Base-by-base conservation (phyloP, 2,888 invertebrate genomes). In the Beris chalybata region DNA sequence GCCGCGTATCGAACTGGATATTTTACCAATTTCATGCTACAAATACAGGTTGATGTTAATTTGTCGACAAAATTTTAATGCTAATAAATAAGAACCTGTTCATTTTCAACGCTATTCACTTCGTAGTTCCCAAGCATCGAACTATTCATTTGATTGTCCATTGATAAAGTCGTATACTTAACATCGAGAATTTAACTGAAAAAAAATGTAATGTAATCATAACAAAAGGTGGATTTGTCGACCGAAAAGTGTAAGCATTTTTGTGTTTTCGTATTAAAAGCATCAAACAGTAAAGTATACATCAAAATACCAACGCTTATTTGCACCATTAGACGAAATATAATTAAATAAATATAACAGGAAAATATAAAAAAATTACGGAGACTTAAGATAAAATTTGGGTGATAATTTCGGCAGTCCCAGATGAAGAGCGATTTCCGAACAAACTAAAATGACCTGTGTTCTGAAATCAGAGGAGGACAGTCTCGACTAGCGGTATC, bases 71-170 rank as follows among this genome's bases (percentile, higher is more conserved):
- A 57, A 43, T 45, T 43, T 56, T 56, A 13, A 11, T 31, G 1
- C 13, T 54, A 44, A 38, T 30, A 47, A 67, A 38, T 22, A 22
- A 22, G 22, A 44, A 64, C 64, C 59, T 68, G 65, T 6, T 44
- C 56, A 64, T 57, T 66, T 53, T 64, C 67, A 12, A 53, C 69
- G 32, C 43, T 54, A 4, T 57, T 3, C 3, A 70, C 66, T 38
- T 70, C 69, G 57, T 71, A 73, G 64, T 71, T 72, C 12, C 68
- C 71, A n/a, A 73, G 48, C 57, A 73, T 72, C 6, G 70, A 66
- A 32, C 67, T 64, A 65, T 65, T 71, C 53, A 72, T 70, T 64
- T 73, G 71, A 29, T 72, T 71, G 53, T 73, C 73, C 73, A 73
- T 73, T n/a, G 47, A 29, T 22, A 4, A 31, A 29, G 2, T 55